Percentiles rank a stretch among this genome's conserved stretches.
Conservation (phyloP, 2,113 vertebrate species). For the Ginglymostoma cirratum region DNA sequence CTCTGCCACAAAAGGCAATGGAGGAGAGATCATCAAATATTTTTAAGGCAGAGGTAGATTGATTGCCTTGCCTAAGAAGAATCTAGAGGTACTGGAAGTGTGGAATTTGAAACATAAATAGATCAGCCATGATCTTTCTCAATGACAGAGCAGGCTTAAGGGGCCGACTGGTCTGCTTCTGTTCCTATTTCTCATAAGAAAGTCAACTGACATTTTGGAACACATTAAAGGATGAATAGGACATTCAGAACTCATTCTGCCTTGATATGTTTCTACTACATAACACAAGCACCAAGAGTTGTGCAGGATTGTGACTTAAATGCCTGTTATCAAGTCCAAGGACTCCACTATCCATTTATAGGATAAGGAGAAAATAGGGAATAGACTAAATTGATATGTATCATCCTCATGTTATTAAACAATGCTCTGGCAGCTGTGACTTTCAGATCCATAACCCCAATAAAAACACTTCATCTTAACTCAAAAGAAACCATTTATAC, state of each 20-base stretch:
- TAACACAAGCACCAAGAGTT: background rate
- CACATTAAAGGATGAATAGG: too few species aligned
- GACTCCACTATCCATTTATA: background rate
- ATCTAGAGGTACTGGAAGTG: too few species aligned
- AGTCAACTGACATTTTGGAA: background rate
- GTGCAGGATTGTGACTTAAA: background rate
- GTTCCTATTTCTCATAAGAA: background rate
- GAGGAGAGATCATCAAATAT: too few species aligned
- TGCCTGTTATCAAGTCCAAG: background rate
- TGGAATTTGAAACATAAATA: too few species aligned
- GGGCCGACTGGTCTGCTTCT: too few species aligned
- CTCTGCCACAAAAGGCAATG: too few species aligned
- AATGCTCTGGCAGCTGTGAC: background rate
- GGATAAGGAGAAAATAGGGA: background rate
- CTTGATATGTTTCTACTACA: background rate
- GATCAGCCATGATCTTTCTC: too few species aligned
- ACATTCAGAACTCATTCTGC: background rate
- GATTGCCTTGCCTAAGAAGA: too few species aligned
- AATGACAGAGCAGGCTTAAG: too few species aligned
- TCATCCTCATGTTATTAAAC: background rate
- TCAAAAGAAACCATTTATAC: constrained; percentile 13
- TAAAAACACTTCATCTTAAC: constrained; percentile 23
- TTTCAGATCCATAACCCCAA: background rate
- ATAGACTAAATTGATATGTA: background rate
- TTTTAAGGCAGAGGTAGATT: too few species aligned